Base-by-base conservation (phyloP, 2,888 invertebrate genomes). In the Heteropelma amictum region DNA sequence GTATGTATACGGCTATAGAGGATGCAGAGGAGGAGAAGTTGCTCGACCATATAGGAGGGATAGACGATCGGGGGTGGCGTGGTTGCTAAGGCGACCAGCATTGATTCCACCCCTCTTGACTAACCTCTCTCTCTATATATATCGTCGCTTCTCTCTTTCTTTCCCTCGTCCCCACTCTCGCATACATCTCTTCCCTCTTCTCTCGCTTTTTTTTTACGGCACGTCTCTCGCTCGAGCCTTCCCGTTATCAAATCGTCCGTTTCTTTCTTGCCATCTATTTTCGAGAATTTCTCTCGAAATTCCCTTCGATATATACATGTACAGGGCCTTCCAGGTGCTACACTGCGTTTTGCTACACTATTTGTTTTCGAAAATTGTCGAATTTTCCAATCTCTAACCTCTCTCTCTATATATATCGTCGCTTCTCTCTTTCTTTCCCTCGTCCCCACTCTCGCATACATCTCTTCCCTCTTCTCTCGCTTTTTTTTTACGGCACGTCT, bases 31-130 rank as follows among this genome's bases (percentile, higher is more conserved):
- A n/a, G 38, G 65, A 65, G 47, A 65, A 65, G 72, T 72, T 70
- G 63, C 7, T 54, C 54, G 54, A 71, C 23, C 19, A 26, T 42
- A 17, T 65, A 65, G 45, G 79, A 84, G 81, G 84, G 82, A 84
- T 83, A 81, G 83, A 85, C 86, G 87, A 86, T 85, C 84, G 83
- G 84, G 71, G 64, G 84, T 83, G 83, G 82, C 82, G 81, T 80
- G 85, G 88, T 88, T 88, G 86, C 88, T 85, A 84, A 77, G 86
- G 86, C 85, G 84, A 88, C 88, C 86, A 83, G 86, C 88, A 89
- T 89, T 87, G 88, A 88, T 88, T 88, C 86, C 85, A 84, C 86
- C 86, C 86, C 85, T 81, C 84, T 80, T 76, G 71, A 72, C 49
- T 28, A 26, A 21, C 61, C 35, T 76, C 77, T 76, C 76, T 73